phyloP scores from a whole-genome alignment of 2,888 invertebrate genomes.

The Andrena bucephala region DNA sequence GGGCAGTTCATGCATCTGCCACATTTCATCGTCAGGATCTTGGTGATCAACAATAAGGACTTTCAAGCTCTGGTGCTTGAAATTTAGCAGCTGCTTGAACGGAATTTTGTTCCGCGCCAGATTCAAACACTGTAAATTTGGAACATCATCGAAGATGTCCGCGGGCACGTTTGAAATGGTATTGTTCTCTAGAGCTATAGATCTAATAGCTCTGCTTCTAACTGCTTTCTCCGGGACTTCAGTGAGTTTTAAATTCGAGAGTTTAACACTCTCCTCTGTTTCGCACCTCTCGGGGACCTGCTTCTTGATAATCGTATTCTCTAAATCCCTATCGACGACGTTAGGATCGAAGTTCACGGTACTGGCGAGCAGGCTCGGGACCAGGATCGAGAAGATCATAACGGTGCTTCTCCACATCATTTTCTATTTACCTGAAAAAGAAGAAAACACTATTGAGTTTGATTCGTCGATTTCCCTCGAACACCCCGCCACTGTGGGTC shows the following conservation, averaged over 20 bases:
- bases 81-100: not conserved
- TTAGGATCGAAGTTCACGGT: not conserved
- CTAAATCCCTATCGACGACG: not conserved
- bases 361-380: not conserved
- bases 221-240: not conserved
- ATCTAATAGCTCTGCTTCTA: not conserved
- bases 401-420: not conserved
- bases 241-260: accelerated
- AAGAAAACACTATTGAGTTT: not conserved
- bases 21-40: too few relatives aligned
- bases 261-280: not conserved
- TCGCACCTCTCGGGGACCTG: not conserved
- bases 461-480: not conserved
- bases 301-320: not conserved
- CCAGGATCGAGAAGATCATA: not conserved
- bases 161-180: not conserved
- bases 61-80: not conserved
- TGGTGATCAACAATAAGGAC: constrained; percentile 32
- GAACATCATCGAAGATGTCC: not conserved
- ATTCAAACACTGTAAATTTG: constrained; percentile 35
- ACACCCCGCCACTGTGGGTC: not conserved
- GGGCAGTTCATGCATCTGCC: too few relatives aligned
- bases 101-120: constrained; percentile 27
- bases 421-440: not conserved
- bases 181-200: not conserved